phyloP scores from a whole-genome alignment of 2,888 invertebrate genomes.

The Empis stercorea region DNA sequence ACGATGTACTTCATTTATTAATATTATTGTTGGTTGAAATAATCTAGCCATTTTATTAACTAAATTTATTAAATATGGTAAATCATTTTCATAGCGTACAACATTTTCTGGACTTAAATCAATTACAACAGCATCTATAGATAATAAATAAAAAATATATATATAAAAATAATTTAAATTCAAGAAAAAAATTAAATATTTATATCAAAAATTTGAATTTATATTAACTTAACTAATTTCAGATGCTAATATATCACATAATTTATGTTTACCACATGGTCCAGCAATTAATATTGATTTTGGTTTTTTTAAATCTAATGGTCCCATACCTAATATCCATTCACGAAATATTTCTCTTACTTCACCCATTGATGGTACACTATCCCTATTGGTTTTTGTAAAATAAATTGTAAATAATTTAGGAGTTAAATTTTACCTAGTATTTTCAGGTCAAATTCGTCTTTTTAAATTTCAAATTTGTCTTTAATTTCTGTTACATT shows the following conservation, averaged over 20 bases:
- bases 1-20: slow-evolving; percentile 42
- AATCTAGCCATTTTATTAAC: slow-evolving; percentile 47
- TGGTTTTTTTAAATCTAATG: slow-evolving; percentile 32
- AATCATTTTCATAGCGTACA: slow-evolving; percentile 44
- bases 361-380: slow-evolving; percentile 41
- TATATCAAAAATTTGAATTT: not conserved
- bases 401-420: no score
- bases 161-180: not conserved
- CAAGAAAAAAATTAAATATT: not conserved
- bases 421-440: no score
- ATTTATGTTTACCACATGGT: slow-evolving; percentile 53
- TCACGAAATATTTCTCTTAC: slow-evolving; percentile 42
- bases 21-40: slow-evolving; percentile 47
- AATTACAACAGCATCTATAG: slow-evolving; percentile 44
- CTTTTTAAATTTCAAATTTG: no score
- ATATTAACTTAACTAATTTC: slow-evolving; percentile 37
- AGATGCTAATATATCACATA: slow-evolving; percentile 56
- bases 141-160: not conserved
- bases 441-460: no score
- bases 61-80: slow-evolving; percentile 48
- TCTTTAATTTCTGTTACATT: no score
- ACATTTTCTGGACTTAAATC: slow-evolving; percentile 51
- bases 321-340: slow-evolving; percentile 34
- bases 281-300: slow-evolving; percentile 54
- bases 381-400: no score